A percentile compares a stretch with the other conserved stretches of the same genome.
Evolutionary conservation across 2,888 invertebrate genomes (phyloP).

Genomic region (Phyto melanocephala): DNA sequence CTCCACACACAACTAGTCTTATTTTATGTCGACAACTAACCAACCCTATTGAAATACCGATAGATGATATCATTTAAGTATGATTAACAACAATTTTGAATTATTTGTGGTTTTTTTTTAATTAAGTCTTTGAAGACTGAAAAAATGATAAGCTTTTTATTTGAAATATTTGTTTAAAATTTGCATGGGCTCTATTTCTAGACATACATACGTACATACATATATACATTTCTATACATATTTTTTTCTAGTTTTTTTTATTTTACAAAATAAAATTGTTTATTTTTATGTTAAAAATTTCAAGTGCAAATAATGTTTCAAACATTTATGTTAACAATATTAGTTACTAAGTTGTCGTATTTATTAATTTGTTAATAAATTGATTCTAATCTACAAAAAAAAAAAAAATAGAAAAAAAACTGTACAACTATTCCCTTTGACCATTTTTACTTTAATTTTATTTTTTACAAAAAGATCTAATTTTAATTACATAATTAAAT

Average conservation of each 20-base stretch:
- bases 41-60: no score
- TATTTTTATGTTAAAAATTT: constrained; percentile 64
- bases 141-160: no score
- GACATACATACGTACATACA: no score
- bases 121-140: no score
- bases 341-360: constrained; percentile 61
- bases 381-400: not conserved
- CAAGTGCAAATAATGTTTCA: constrained; percentile 65
- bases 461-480: not conserved
- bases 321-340: constrained; percentile 64
- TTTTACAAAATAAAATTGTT: constrained; percentile 53
- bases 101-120: no score
- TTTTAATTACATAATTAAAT: not conserved
- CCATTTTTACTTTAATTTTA: not conserved
- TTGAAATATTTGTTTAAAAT: not conserved
- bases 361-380: constrained; percentile 56
- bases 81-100: no score
- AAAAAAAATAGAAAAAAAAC: not conserved
- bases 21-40: no score
- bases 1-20: no score
- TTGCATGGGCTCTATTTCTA: not conserved
- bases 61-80: no score
- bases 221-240: not conserved
- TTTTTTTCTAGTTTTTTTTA: constrained; percentile 13
- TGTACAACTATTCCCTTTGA: not conserved